phyloP scores from a whole-genome alignment of 2,797 vertebrate genomes.

The Erethizon dorsatum region DNA sequence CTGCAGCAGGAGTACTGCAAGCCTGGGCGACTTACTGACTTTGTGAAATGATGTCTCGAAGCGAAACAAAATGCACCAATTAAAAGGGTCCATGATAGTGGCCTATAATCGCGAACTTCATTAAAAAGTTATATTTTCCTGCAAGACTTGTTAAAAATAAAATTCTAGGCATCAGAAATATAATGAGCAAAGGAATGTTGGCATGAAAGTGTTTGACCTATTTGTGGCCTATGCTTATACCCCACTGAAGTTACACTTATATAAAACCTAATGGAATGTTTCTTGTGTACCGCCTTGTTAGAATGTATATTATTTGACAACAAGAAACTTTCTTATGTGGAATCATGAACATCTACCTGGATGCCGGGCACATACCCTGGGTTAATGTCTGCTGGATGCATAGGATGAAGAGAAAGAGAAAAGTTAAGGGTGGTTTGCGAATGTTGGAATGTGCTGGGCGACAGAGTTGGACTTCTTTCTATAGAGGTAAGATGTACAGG shows the following conservation, averaged over 20 bases:
- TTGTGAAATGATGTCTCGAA: neutral
- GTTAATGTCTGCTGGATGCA: neutral
- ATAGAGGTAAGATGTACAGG: neutral
- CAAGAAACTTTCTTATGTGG: neutral
- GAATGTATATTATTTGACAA: neutral
- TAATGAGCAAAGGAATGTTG: neutral
- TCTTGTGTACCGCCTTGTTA: neutral
- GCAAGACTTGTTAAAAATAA: neutral
- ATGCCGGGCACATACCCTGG: neutral
- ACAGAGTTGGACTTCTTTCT: neutral
- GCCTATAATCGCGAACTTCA: neutral
- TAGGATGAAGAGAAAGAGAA: neutral
- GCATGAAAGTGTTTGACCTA: neutral
- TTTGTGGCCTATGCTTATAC: neutral
- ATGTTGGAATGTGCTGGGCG: neutral
- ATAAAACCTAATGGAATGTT: neutral
- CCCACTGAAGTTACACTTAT: neutral
- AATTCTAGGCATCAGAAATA: neutral
- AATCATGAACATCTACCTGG: neutral
- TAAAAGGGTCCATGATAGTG: neutral
- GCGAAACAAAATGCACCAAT: neutral
- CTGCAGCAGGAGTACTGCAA: neutral
- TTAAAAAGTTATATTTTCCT: neutral
- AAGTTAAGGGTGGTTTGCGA: neutral
- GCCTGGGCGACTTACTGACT: neutral